Conservation (phyloP, 2,113 vertebrate species). For the Psittacara wagleri region DNA sequence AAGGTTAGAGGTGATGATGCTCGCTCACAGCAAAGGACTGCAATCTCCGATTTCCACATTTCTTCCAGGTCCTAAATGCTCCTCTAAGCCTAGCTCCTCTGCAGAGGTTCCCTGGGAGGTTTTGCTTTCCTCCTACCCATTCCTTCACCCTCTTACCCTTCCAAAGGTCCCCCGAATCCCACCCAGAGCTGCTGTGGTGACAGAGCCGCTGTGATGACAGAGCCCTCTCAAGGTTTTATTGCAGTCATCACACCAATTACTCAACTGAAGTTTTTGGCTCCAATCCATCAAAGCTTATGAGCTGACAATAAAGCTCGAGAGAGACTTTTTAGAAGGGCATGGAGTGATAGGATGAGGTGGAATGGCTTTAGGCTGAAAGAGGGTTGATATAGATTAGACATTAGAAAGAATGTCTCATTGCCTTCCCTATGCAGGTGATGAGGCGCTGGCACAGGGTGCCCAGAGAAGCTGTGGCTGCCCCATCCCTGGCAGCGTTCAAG, state of each 20-base stretch:
- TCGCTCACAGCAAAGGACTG: background rate
- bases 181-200: background rate
- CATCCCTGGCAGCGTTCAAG: background rate
- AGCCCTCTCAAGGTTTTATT: background rate
- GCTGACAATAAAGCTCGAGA: background rate
- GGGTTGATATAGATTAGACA: background rate
- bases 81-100: background rate
- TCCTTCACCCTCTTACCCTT: background rate
- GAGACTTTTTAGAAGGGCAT: background rate
- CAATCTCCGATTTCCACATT: background rate
- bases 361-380: background rate
- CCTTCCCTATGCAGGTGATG: background rate
- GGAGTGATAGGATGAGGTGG: background rate
- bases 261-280: background rate
- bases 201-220: background rate
- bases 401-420: background rate
- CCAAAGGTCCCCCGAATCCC: background rate
- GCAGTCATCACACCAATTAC: background rate
- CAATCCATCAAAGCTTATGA: background rate
- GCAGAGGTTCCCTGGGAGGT: background rate
- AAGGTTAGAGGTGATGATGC: background rate
- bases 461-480: background rate
- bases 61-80: background rate
- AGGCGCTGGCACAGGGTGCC: background rate
- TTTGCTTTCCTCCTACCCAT: background rate